Conservation (phyloP, 2,113 vertebrate species). For the Cyprinodon variegatus region DNA sequence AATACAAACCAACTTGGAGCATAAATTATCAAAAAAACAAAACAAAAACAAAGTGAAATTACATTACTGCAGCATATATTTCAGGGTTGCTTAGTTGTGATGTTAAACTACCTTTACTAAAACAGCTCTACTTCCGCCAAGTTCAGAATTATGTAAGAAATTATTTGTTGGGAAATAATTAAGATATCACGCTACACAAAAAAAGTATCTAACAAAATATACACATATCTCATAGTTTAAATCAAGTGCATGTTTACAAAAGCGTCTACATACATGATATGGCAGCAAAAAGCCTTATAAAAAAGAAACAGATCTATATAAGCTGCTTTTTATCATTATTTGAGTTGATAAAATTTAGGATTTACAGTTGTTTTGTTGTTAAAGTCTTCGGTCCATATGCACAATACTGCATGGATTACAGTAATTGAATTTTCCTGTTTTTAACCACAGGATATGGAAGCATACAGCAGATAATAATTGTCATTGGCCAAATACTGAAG, state of each 20-base stretch:
- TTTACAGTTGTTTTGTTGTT: constrained; percentile 11
- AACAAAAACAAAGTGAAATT: constrained; percentile 57
- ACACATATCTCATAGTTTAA: constrained; percentile 72
- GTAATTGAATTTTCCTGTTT: constrained; percentile 57
- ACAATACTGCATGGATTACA: constrained; percentile 48
- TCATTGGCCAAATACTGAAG: constrained; percentile 21
- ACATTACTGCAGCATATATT: constrained; percentile 83
- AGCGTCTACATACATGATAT: constrained; percentile 74
- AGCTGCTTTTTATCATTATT: constrained; percentile 40
- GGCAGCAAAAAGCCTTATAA: constrained; percentile 68
- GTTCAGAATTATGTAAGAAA: constrained; percentile 66
- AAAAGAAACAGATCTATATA: constrained; percentile 24
- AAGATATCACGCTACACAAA: constrained; percentile 62
- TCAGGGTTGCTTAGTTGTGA: constrained; percentile 84
- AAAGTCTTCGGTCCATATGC: constrained; percentile 21
- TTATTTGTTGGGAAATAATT: constrained; percentile 59
- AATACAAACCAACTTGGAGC: constrained; percentile 79
- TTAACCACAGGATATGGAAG: constrained; percentile 49
- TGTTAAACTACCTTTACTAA: constrained; percentile 81
- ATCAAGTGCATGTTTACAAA: constrained; percentile 74
- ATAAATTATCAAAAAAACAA: constrained; percentile 78
- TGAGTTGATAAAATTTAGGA: constrained; percentile 41
- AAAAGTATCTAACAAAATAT: constrained; percentile 69
- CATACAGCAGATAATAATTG: constrained; percentile 66
- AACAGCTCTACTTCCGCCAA: constrained; percentile 81